Conservation (phyloP, 2,888 invertebrate species). For the Aleiodes testaceus region DNA sequence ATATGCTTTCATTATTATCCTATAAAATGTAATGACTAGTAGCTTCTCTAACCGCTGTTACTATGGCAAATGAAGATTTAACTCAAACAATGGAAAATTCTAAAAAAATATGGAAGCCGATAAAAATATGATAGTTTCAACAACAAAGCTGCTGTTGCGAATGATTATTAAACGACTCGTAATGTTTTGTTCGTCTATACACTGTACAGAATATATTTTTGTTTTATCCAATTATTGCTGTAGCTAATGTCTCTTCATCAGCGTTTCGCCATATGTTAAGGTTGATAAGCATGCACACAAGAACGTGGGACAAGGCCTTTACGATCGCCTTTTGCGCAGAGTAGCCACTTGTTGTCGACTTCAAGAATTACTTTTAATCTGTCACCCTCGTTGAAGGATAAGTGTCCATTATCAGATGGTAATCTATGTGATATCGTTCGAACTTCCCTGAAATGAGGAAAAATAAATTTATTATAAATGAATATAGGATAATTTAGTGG, state of each 20-base stretch:
- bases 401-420: conserved; percentile 85
- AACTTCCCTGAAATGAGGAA: conserved; percentile 76
- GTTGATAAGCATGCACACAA: conserved; percentile 75
- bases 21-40: too few relatives aligned
- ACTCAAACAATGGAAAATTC: too few relatives aligned
- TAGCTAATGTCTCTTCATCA: conserved; percentile 32
- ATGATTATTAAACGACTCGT: neutral
- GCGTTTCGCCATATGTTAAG: conserved; percentile 61
- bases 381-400: conserved; percentile 86
- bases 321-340: conserved; percentile 84
- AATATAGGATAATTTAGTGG: neutral
- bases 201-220: conserved; percentile 8
- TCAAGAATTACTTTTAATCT: conserved; percentile 82
- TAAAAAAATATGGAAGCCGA: too few relatives aligned
- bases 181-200: conserved; percentile 9
- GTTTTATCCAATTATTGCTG: neutral
- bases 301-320: conserved; percentile 85
- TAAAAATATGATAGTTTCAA: neutral
- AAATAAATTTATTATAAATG: too few relatives aligned
- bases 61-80: too few relatives aligned
- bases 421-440: conserved; percentile 83
- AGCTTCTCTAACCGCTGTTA: neutral
- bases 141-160: neutral
- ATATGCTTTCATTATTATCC: too few relatives aligned
- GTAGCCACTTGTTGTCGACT: conserved; percentile 83